These are phyloP conservation scores for Sinocyclocheilus anophthalmus DNA, from an alignment of 2,113 vertebrate genomes.

Conservation along the genomic window DNA sequence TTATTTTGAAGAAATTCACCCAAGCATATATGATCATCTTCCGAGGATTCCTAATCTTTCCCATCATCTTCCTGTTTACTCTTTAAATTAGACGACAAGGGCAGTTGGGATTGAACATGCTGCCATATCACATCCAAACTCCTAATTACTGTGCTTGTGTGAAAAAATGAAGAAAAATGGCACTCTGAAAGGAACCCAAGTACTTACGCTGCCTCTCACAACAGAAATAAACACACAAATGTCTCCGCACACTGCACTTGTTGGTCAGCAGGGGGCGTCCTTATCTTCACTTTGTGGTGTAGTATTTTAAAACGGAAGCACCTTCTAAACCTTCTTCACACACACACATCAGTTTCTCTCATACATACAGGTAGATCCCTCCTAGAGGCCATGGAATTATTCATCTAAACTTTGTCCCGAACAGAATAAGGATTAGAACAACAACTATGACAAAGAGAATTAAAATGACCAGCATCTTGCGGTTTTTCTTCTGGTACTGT, in stretches of 20 bases:
- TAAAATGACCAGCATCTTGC: conserved; percentile 99
- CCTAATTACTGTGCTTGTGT: background rate
- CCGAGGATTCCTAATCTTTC: too few species aligned
- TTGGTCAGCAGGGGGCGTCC: conserved; percentile 1
- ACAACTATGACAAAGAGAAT: conserved; percentile 77
- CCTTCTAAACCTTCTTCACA: background rate
- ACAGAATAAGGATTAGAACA: too few species aligned
- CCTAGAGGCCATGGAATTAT: too few species aligned
- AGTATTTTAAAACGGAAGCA: conserved; percentile 3
- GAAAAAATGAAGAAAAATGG: background rate
- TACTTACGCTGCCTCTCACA: too few species aligned
- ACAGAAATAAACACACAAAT: background rate
- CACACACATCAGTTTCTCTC: too few species aligned
- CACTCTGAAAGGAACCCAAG: background rate
- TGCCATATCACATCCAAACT: background rate
- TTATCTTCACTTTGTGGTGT: background rate
- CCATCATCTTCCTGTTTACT: conserved; percentile 8
- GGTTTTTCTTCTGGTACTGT: conserved; percentile 98
- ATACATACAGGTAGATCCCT: too few species aligned
- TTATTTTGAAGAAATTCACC: too few species aligned
- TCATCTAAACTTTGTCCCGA: too few species aligned
- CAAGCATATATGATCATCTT: too few species aligned
- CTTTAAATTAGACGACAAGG: conserved; percentile 2
- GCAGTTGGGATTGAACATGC: conserved; percentile 15
- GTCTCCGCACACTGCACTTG: conserved; percentile 8